Conservation (phyloP, 2,113 vertebrate genomes). For the Vireo altiloquus region DNA sequence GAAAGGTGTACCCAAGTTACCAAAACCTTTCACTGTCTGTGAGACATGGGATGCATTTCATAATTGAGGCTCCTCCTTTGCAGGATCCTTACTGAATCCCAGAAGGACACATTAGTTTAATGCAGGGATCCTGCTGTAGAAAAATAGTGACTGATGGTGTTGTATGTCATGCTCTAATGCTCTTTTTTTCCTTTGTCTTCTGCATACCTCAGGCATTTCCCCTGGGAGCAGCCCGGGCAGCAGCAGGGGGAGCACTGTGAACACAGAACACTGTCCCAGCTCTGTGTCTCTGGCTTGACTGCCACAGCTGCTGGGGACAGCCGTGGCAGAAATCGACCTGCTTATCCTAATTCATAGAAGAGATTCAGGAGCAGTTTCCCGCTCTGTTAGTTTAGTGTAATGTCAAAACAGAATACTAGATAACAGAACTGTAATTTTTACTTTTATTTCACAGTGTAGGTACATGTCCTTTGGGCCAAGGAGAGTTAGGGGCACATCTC, state of each 20-base stretch:
- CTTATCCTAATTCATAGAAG: neutral
- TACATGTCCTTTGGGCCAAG: neutral
- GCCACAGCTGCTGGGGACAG: neutral
- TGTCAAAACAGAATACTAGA: neutral
- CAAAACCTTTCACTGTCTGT: neutral
- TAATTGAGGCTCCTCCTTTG: neutral
- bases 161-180: neutral
- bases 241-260: constrained; percentile 34
- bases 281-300: neutral
- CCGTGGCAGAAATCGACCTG: neutral
- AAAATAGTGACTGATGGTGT: neutral
- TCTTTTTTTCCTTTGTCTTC: neutral
- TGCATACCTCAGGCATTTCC: neutral
- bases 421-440: neutral
- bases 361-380: neutral
- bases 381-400: neutral
- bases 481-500: neutral
- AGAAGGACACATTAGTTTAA: neutral
- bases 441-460: neutral
- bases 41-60: neutral
- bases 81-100: neutral
- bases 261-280: neutral
- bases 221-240: neutral
- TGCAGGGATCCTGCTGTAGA: neutral
- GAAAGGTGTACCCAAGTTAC: neutral